Base-by-base conservation (phyloP, 1,140 invertebrate species). In the Brachionus angularis region DNA sequence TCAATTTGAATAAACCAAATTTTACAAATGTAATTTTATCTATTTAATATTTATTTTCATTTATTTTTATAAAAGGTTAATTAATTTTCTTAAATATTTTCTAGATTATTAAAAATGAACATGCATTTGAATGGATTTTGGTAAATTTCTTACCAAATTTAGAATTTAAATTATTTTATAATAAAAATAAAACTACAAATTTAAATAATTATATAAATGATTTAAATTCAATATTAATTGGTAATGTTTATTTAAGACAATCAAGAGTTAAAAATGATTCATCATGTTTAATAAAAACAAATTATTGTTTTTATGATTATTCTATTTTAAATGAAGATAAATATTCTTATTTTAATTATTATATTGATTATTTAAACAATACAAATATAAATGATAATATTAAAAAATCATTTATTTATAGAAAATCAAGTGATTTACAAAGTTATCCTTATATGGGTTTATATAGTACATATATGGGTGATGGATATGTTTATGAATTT, bases 401-500 rank as follows among this genome's bases (percentile, higher is more conserved):
- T 50, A 50, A 5, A 7, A 10, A 50, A 50, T 10, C 39, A 16
- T 50, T 50, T 50, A 7, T 7, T 18, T 50, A 50, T 29, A 10
- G 5, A 29, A 10, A 5, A n/a, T 74, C 82, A 2, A 73, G 64
- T 14, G 76, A 77, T 25, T 74, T 85, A 1, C 75, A 83, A 55
- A 81, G 83, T 5, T 78, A 80, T 34, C 83, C 83, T 0, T 83
- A 81, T 74, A 77, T 76, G 74, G 84, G 83, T 4, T 75, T 77
- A 18, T 75, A 82, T 46, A 78, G 76, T 46, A 70, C 82, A 2
- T 86, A 86, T 74, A 73, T 78, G 21, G 85, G 85, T 1, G 85
- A 85, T 31, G 85, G 85, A 0, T 86, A 86, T 74, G 76, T 85
- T 7, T 76, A 83, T 0, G n/a, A n/a, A n/a, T n/a, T n/a, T n/a